These are phyloP conservation scores for Drosophila rellima DNA, from an alignment of 2,888 invertebrate genomes.

Conservation along the genomic window DNA sequence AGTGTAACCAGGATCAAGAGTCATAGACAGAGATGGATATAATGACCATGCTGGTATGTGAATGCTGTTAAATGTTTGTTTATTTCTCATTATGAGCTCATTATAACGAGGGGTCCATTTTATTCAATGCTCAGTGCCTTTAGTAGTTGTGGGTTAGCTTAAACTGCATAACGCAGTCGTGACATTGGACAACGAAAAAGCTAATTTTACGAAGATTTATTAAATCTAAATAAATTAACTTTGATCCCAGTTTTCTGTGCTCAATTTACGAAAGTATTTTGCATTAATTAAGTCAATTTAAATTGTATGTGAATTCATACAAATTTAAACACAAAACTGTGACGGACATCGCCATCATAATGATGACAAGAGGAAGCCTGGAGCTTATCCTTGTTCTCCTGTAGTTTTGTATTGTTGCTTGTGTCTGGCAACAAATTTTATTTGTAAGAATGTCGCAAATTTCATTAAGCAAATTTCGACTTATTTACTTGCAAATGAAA, in stretches of 20 bases:
- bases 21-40: neutral
- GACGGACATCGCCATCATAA: constrained; percentile 2
- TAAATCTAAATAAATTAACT: constrained; percentile 40
- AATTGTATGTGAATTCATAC: constrained; percentile 14
- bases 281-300: constrained; percentile 74
- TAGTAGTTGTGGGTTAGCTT: constrained; percentile 18
- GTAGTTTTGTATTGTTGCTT: constrained; percentile 4
- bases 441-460: constrained; percentile 52
- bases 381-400: neutral
- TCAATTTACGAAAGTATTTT: constrained; percentile 64
- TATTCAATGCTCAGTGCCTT: no score
- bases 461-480: constrained; percentile 60
- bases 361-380: constrained; percentile 2
- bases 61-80: constrained; percentile 48
- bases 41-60: neutral
- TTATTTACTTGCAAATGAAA: constrained; percentile 43
- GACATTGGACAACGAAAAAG: neutral
- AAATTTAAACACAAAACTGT: constrained; percentile 4
- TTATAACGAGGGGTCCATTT: constrained; percentile 16
- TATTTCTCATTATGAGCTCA: constrained; percentile 56
- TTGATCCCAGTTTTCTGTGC: constrained; percentile 57
- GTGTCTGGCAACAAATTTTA: constrained; percentile 30
- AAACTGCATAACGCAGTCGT: neutral
- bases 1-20: constrained; percentile 15
- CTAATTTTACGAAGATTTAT: constrained; percentile 35